Conservation (phyloP, 1,140 invertebrate species). For the Aphaenogaster ashmeadi region DNA sequence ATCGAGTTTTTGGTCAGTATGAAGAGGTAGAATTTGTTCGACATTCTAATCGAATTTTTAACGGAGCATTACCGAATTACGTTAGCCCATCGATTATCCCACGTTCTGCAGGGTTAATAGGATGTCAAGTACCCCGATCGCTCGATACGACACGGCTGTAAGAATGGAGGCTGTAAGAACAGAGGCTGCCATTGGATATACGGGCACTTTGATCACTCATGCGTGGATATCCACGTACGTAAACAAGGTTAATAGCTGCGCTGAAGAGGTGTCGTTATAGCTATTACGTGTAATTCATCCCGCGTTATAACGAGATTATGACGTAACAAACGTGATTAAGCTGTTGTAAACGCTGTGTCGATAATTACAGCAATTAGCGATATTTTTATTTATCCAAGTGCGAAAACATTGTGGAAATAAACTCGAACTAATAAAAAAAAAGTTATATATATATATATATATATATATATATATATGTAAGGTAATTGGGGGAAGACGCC, state of each 20-base stretch:
- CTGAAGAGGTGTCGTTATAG: conserved; percentile 17
- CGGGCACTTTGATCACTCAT: conserved; percentile 21
- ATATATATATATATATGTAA: background rate
- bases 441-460: background rate
- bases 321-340: conserved; percentile 12
- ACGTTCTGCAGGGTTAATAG: conserved; percentile 25
- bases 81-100: conserved; percentile 14
- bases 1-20: background rate
- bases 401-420: background rate
- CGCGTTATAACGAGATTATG: conserved; percentile 32
- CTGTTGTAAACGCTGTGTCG: background rate
- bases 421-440: background rate
- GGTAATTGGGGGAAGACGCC: too few species aligned
- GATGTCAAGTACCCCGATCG: conserved; percentile 56
- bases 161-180: background rate
- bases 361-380: conserved; percentile 3
- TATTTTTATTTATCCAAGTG: background rate
- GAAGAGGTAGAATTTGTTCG: background rate
- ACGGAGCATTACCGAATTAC: background rate
- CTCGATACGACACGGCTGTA: conserved; percentile 15
- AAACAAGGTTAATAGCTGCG: conserved; percentile 70
- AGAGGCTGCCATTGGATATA: conserved; percentile 32
- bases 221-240: conserved; percentile 48
- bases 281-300: conserved; percentile 37
- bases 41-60: background rate